Percentiles rank a stretch among this genome's conserved stretches.
Conservation (phyloP, 2,113 vertebrate species). For the Catharus bicknelli region DNA sequence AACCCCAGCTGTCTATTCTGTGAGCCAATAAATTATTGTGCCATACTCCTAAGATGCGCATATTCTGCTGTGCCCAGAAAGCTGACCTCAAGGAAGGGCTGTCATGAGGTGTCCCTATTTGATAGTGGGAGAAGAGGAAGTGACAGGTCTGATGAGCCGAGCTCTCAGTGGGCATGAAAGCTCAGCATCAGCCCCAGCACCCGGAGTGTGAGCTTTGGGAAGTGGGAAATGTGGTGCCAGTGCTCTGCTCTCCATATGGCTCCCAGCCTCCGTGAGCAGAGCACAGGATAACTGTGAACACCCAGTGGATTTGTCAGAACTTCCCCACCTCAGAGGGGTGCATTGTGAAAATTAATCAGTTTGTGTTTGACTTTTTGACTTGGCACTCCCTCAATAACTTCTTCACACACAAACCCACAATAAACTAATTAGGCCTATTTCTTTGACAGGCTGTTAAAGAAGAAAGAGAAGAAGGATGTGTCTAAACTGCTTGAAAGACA, state of each 20-base stretch:
- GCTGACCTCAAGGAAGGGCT: not conserved
- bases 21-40: not conserved
- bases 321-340: constrained; percentile 67
- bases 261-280: not conserved
- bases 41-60: not conserved
- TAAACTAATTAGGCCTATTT: constrained; percentile 55
- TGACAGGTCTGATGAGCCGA: not conserved
- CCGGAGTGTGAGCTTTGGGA: not conserved
- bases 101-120: not conserved
- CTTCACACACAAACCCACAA: constrained; percentile 63
- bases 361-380: constrained; percentile 69
- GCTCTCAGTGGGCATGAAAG: rapidly evolving
- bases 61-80: not conserved
- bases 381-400: constrained; percentile 25
- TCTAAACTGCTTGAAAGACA: constrained; percentile 54
- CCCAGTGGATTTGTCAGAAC: constrained; percentile 63
- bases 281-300: constrained; percentile 60
- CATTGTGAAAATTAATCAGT: constrained; percentile 72
- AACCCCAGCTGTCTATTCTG: not conserved
- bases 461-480: constrained; percentile 54
- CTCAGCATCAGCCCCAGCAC: not conserved
- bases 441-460: constrained; percentile 61
- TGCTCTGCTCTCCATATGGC: constrained; percentile 4
- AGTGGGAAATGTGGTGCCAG: not conserved
- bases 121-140: not conserved